Percentiles rank a stretch among this genome's conserved stretches.
phyloP scores from a whole-genome alignment of 2,888 invertebrate species.

The Portevinia maculata region DNA sequence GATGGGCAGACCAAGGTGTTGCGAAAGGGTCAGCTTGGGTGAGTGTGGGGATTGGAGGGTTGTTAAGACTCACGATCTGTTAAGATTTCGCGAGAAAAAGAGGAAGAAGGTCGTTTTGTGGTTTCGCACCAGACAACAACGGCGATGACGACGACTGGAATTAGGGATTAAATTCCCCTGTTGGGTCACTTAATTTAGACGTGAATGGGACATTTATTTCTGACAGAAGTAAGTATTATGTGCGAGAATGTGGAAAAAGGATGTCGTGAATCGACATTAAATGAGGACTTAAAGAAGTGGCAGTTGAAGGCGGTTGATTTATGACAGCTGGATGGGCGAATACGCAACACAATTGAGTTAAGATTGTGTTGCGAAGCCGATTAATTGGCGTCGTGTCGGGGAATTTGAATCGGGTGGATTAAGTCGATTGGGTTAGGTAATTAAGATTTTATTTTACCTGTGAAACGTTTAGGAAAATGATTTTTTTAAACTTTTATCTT shows the following conservation, averaged over 20 bases:
- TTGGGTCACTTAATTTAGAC: conserved; percentile 62
- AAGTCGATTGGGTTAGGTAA: too few species aligned
- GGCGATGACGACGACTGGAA: not conserved
- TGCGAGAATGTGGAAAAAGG: conserved; percentile 26
- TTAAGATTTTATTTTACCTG: too few species aligned
- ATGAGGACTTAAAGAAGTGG: not conserved
- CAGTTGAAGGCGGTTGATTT: not conserved
- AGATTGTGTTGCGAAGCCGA: too few species aligned
- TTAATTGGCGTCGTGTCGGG: too few species aligned
- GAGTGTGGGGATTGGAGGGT: conserved; percentile 6
- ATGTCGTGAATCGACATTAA: not conserved
- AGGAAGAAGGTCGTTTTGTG: conserved; percentile 22
- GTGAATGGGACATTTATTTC: conserved; percentile 54
- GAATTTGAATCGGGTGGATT: not conserved
- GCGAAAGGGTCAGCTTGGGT: conserved; percentile 19
- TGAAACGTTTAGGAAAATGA: too few species aligned
- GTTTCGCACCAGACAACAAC: not conserved
- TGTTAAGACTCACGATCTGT: conserved; percentile 42
- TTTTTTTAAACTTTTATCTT: too few species aligned
- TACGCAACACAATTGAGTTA: too few species aligned
- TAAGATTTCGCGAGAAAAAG: conserved; percentile 27
- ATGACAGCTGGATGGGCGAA: not conserved
- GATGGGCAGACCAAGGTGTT: conserved; percentile 41
- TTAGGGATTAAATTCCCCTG: conserved; percentile 46
- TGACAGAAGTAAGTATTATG: conserved; percentile 50